Conservation (phyloP, 2,888 invertebrate species). For the Trichopoda pennipes region DNA sequence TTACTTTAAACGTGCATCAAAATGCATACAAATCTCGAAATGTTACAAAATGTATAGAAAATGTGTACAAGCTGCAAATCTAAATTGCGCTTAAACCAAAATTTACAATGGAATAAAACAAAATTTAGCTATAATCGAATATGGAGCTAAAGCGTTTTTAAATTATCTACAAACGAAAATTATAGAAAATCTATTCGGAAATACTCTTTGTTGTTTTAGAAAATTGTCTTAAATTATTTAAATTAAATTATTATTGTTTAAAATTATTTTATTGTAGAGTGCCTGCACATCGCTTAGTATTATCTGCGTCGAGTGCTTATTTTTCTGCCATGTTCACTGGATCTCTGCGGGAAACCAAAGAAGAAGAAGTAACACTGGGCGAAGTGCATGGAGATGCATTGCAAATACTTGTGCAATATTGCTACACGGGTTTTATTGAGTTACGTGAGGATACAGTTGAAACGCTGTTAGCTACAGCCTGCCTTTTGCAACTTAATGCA, state of each 20-base stretch:
- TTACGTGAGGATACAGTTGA: slow-evolving; percentile 95
- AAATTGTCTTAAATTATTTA: background rate
- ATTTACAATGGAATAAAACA: too few species aligned
- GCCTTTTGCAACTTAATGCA: slow-evolving; percentile 91
- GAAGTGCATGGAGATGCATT: slow-evolving; percentile 93
- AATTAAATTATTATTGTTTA: too few species aligned
- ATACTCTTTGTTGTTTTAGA: background rate
- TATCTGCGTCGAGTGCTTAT: slow-evolving; percentile 96
- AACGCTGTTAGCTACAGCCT: slow-evolving; percentile 92
- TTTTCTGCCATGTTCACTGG: slow-evolving; percentile 98
- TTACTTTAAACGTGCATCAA: too few species aligned
- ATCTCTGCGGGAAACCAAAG: slow-evolving; percentile 90
- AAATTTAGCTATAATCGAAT: too few species aligned
- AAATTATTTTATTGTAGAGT: slow-evolving; percentile 81
- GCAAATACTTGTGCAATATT: slow-evolving; percentile 91
- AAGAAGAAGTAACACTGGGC: slow-evolving; percentile 91
- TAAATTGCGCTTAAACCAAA: too few species aligned
- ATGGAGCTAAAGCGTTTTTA: too few species aligned
- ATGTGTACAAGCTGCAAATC: too few species aligned
- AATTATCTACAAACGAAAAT: too few species aligned
- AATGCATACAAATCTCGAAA: too few species aligned
- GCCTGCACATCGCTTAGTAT: slow-evolving; percentile 92
- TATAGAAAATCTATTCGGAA: too few species aligned
- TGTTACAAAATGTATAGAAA: too few species aligned
- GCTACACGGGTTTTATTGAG: slow-evolving; percentile 91